Percentiles rank a stretch among this genome's conserved stretches.
Evolutionary conservation across 2,797 vertebrate genomes (phyloP).

Genomic region (Falco berigora): DNA sequence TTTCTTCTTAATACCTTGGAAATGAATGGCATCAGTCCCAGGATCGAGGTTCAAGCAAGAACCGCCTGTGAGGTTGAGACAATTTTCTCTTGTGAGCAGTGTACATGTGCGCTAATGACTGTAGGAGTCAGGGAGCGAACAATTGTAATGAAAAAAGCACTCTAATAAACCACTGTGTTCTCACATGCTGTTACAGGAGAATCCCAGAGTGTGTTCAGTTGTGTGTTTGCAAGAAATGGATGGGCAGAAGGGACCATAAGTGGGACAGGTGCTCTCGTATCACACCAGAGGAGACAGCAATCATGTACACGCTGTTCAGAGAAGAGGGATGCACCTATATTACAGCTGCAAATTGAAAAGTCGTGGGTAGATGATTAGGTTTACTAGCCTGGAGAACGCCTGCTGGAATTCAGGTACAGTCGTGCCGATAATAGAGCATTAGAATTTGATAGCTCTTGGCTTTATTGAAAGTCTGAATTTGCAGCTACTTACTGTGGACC

Average conservation of each 20-base stretch:
- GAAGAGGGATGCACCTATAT: background rate
- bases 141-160: background rate
- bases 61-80: background rate
- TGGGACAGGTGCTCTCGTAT: background rate
- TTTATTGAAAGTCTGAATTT: background rate
- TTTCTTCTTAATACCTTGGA: background rate
- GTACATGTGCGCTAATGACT: background rate
- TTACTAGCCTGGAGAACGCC: background rate
- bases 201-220: background rate
- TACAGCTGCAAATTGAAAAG: slow-evolving; percentile 16
- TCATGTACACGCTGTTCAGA: background rate
- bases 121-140: background rate
- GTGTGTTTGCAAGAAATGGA: background rate
- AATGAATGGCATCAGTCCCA: background rate
- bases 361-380: background rate
- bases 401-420: background rate
- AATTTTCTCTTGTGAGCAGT: rapidly evolving
- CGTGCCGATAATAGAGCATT: background rate
- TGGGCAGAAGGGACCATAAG: background rate
- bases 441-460: background rate
- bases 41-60: background rate
- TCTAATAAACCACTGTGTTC: background rate
- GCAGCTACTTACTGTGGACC: background rate
- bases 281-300: background rate
- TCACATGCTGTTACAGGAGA: background rate